Conservation (phyloP, 1,140 invertebrate genomes). For the Drusus annulatus region DNA sequence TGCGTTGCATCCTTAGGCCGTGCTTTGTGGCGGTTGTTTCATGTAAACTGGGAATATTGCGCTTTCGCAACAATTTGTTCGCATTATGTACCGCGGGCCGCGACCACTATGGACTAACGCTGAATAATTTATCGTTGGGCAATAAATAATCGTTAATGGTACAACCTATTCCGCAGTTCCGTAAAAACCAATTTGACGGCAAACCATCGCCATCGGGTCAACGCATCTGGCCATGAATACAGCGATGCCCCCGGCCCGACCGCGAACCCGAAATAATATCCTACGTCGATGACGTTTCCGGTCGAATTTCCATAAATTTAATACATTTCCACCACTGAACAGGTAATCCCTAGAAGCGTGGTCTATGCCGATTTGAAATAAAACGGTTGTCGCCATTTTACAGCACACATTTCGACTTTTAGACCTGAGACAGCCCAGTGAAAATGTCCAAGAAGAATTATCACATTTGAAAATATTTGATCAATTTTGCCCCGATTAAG, state of each 20-base stretch:
- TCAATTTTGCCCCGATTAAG: too few relatives aligned
- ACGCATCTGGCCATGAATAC: not conserved
- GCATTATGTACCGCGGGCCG: not conserved
- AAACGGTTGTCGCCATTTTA: too few relatives aligned
- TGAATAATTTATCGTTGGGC: conserved; percentile 45
- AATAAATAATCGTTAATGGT: conserved; percentile 48
- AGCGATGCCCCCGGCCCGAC: not conserved
- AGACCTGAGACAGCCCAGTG: too few relatives aligned
- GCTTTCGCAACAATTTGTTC: not conserved
- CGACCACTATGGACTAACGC: not conserved
- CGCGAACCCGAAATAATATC: conserved; percentile 16
- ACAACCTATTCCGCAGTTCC: conserved; percentile 8
- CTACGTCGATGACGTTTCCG: conserved; percentile 6
- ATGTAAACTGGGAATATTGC: too few relatives aligned
- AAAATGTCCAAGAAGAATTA: too few relatives aligned
- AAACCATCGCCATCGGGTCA: conserved; percentile 26
- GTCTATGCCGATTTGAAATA: too few relatives aligned
- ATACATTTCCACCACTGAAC: too few relatives aligned
- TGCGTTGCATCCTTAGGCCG: too few relatives aligned
- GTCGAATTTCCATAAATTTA: conserved; percentile 10
- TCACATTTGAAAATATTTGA: too few relatives aligned
- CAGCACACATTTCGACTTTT: too few relatives aligned
- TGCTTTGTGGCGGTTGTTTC: too few relatives aligned
- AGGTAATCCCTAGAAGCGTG: too few relatives aligned
- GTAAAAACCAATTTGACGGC: conserved; percentile 35